Evolutionary conservation across 2,113 vertebrate genomes (phyloP).

Genomic region (Rattus norvegicus): DNA sequence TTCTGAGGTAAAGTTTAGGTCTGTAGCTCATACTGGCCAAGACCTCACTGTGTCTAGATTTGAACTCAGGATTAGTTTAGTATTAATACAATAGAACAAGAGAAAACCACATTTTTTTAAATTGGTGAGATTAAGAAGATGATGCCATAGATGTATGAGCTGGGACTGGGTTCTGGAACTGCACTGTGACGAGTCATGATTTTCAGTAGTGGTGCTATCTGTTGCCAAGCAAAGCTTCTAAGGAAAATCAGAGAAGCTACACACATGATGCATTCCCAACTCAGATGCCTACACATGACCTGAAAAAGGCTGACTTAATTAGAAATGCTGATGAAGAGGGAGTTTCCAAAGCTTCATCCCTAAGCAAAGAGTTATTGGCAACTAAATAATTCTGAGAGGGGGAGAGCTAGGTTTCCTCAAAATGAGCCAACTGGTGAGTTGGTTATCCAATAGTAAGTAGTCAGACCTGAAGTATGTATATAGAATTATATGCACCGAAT

Average conservation of each 20-base stretch:
- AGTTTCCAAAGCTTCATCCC: background rate
- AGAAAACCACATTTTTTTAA: background rate
- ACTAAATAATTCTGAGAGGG: background rate
- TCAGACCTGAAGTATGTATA: background rate
- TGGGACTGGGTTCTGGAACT: background rate
- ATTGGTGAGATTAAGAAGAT: slow-evolving; percentile 8
- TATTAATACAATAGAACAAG: slow-evolving; percentile 30
- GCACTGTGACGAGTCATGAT: background rate
- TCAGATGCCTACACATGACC: background rate
- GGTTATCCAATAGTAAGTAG: background rate
- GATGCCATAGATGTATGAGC: background rate
- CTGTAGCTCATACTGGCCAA: background rate
- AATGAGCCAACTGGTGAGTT: background rate
- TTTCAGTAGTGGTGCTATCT: background rate
- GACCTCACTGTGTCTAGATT: background rate
- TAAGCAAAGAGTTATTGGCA: background rate
- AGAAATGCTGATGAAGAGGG: background rate
- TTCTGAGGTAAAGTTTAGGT: background rate
- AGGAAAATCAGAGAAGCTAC: background rate
- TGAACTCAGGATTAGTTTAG: background rate
- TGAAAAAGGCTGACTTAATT: background rate
- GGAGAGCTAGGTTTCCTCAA: background rate
- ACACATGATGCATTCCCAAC: background rate
- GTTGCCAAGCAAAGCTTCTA: background rate
- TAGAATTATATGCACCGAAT: background rate